These are phyloP conservation scores for Strix aluco DNA, from an alignment of 2,113 vertebrate genomes.

Conservation along the genomic window DNA sequence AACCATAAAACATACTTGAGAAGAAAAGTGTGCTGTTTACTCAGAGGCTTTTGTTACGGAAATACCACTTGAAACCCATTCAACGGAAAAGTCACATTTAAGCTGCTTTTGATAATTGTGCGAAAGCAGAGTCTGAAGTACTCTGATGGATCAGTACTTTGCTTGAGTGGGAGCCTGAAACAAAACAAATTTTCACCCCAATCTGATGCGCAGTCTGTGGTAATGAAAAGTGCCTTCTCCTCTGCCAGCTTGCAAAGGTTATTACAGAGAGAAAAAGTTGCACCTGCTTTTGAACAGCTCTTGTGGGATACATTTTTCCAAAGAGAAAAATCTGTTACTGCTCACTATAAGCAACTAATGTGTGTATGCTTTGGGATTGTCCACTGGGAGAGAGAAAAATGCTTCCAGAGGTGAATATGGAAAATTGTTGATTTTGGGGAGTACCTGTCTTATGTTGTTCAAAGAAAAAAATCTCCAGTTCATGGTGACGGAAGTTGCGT, in stretches of 20 bases:
- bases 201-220: neutral
- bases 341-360: neutral
- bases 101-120: neutral
- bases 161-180: neutral
- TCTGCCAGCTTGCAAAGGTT: neutral
- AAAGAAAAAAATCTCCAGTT: neutral
- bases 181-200: neutral
- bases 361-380: neutral
- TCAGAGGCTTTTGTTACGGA: neutral
- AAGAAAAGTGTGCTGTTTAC: neutral
- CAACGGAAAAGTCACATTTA: neutral
- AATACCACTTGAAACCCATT: neutral
- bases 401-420: neutral
- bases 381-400: neutral
- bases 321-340: neutral
- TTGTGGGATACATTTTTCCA: neutral
- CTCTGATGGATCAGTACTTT: neutral
- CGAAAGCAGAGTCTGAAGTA: neutral
- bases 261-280: neutral
- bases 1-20: neutral
- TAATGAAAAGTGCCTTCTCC: neutral
- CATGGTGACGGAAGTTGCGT: neutral
- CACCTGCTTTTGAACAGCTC: neutral
- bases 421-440: neutral
- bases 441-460: neutral